These are phyloP conservation scores for Plagodis pulveraria DNA, from an alignment of 2,888 invertebrate genomes.

Conservation along the genomic window DNA sequence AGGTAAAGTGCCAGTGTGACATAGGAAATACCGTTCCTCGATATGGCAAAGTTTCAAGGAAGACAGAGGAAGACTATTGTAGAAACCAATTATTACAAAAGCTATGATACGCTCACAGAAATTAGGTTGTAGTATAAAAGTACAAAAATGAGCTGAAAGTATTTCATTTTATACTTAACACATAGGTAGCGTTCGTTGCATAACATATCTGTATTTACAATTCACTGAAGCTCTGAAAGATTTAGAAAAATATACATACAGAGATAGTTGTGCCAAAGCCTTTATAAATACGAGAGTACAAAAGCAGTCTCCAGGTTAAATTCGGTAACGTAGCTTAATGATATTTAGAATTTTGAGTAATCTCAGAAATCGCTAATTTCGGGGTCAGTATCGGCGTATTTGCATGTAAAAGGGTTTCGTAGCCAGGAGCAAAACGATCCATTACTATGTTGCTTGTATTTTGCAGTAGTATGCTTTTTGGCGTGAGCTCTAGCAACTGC, in stretches of 20 bases:
- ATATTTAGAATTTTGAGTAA: conserved; percentile 57
- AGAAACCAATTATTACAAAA: conserved; percentile 37
- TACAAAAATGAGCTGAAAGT: conserved; percentile 76
- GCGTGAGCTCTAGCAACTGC: conserved; percentile 79
- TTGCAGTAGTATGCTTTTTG: conserved; percentile 84
- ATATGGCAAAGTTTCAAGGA: conserved; percentile 52
- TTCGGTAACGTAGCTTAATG: conserved; percentile 84
- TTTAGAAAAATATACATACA: conserved; percentile 78
- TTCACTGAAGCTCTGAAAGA: conserved; percentile 64
- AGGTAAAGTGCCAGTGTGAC: conserved; percentile 25
- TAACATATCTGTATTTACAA: conserved; percentile 63
- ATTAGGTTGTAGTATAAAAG: conserved; percentile 72
- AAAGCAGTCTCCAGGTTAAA: conserved; percentile 86
- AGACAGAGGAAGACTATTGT: conserved; percentile 76
- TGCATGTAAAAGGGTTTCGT: conserved; percentile 90
- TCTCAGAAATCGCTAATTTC: conserved; percentile 87
- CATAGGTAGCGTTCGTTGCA: conserved; percentile 59
- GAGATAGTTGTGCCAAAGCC: conserved; percentile 78
- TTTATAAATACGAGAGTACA: conserved; percentile 81
- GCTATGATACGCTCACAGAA: conserved; percentile 39
- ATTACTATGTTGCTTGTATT: conserved; percentile 89
- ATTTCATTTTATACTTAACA: conserved; percentile 46
- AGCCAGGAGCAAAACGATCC: conserved; percentile 91
- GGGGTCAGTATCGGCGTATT: conserved; percentile 89
- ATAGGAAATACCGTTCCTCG: conserved; percentile 32